phyloP scores from a whole-genome alignment of 2,888 invertebrate genomes.

The Temnothorax ravouxi region DNA sequence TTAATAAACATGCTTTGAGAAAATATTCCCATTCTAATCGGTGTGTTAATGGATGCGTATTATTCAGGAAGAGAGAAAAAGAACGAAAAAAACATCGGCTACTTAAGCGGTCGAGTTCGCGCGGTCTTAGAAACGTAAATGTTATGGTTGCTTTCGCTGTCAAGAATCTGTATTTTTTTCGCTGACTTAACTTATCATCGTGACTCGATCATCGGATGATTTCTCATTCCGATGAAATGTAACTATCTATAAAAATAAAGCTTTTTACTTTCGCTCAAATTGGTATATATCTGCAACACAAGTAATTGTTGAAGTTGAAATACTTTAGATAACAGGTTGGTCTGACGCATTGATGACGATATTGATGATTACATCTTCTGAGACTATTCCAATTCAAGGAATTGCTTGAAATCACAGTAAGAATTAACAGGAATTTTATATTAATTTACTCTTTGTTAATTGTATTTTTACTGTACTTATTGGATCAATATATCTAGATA shows the following conservation, averaged over 20 bases:
- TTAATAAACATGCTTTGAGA: constrained; percentile 30
- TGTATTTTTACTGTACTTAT: background rate
- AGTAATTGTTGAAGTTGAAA: constrained; percentile 38
- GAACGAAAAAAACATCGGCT: background rate
- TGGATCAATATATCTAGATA: background rate
- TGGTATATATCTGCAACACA: constrained; percentile 1
- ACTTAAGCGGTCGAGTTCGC: constrained; percentile 2
- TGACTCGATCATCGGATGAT: background rate
- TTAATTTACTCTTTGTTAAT: background rate
- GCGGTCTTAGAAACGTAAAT: constrained; percentile 27
- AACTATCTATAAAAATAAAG: background rate
- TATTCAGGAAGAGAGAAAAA: background rate
- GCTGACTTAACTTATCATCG: background rate
- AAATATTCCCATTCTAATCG: constrained; percentile 20
- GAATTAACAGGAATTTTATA: background rate
- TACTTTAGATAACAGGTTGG: constrained; percentile 37
- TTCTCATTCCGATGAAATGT: constrained; percentile 17
- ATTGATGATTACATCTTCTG: background rate
- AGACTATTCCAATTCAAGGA: background rate
- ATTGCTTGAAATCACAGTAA: background rate
- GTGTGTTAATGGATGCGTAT: constrained; percentile 7
- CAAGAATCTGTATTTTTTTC: background rate
- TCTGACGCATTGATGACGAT: constrained; percentile 1
- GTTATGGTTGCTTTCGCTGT: background rate
- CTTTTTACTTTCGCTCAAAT: constrained; percentile 22